Evolutionary conservation across 1,140 invertebrate species (phyloP), one percentile per base, ranked within the genome.

Genomic region (Zaprionus vittiger): DNA sequence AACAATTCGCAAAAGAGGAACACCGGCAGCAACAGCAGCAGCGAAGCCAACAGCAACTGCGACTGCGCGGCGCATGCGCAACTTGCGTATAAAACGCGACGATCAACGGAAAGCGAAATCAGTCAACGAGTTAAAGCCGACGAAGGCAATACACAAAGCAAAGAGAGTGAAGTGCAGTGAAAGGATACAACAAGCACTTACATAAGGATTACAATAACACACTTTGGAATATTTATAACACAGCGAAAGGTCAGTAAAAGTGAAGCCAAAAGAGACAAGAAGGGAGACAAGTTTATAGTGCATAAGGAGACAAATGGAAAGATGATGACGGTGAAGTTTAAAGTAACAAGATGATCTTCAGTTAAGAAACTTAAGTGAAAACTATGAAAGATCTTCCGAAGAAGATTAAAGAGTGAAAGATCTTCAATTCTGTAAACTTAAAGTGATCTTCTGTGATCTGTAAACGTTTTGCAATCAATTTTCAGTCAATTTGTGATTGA

Each of bases 91-190:
- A 91, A 91, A 91, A 83, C 66, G 72, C 66, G 68, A 70, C 47
- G 82, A 69, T 31, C 73, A n/a, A 75, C 68, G 57, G 79, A 91
- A 91, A 91, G 82, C 90, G 69, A 91, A 83, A 91, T 90, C 90
- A 91, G 90, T 90, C 41, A 86, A 91, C 77, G 77, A 91, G 69
- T 72, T 75, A n/a, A 47, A 47, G 80, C 72, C 69, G 75, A 76
- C 77, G 76, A 91, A 81, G 80, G 75, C 67, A 56, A 14, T 74
- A 83, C 74, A 81, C 81, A 64, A 28, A 24, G 12, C 12, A 54
- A 49, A 38, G 54, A 59, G 52, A 74, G 81, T 82, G 79, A 7
- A 44, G 65, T 73, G 66, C 77, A 83, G 84, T 89, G 84, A 89
- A 85, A 90, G 86, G 85, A 90, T 81, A 83, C 55, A 57, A 56